A percentile compares a stretch with the other conserved stretches of the same genome.
Evolutionary conservation across 2,888 invertebrate genomes (phyloP).

Genomic region (Nephrotoma guestfalica): DNA sequence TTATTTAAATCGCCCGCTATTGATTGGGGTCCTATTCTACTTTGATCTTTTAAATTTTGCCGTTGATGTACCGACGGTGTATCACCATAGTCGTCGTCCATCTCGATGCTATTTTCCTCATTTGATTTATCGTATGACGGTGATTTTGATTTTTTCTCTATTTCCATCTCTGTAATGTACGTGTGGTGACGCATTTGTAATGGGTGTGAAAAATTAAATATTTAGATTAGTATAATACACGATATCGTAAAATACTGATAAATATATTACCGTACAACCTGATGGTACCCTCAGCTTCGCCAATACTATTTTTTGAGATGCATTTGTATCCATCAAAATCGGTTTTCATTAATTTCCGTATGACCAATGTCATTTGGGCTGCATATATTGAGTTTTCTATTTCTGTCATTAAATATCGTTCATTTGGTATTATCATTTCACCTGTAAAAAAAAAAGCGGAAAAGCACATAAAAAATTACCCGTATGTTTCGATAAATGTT

Average conservation of each 20-base stretch:
- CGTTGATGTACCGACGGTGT: not conserved
- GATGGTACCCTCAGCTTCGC: constrained; percentile 80
- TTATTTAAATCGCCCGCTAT: not conserved
- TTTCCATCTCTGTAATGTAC: not conserved
- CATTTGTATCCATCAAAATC: constrained; percentile 82
- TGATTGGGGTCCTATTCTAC: not conserved
- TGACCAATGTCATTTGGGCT: constrained; percentile 67
- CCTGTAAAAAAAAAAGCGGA: constrained; percentile 37
- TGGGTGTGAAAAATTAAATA: no score
- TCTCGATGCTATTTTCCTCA: not conserved
- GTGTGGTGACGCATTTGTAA: not conserved
- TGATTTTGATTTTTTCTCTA: not conserved
- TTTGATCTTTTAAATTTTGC: not conserved
- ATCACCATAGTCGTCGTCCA: not conserved
- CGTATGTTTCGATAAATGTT: not conserved
- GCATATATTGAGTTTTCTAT: constrained; percentile 68
- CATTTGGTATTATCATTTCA: constrained; percentile 82
- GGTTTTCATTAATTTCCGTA: constrained; percentile 55
- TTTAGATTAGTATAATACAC: no score
- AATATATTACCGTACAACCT: constrained; percentile 65
- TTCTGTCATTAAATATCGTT: constrained; percentile 72
- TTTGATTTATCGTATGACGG: not conserved
- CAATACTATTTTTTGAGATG: constrained; percentile 84
- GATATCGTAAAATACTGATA: no score
- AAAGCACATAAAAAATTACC: constrained; percentile 4